Percentiles rank a stretch among this genome's conserved stretches.
phyloP scores from a whole-genome alignment of 1,140 invertebrate species.

The Pristionchus pacificus region DNA sequence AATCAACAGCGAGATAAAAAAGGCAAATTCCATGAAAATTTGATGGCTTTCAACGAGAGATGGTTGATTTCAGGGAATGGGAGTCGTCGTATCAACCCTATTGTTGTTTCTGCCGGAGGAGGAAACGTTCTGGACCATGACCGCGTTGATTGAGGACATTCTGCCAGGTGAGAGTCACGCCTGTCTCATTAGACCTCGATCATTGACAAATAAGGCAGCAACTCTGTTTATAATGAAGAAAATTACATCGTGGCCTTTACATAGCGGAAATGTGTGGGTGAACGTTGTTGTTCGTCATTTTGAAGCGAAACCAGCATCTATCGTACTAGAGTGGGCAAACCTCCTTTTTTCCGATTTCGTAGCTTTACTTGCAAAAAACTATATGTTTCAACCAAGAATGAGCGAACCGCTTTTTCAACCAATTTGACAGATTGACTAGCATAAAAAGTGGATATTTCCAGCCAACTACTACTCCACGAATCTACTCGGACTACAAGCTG shows the following conservation, averaged over 20 bases:
- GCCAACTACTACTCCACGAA: neutral
- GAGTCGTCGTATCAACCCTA: constrained; percentile 71
- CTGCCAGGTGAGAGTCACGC: constrained; percentile 90
- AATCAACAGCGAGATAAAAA: too few relatives aligned
- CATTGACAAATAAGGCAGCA: too few relatives aligned
- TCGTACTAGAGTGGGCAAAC: too few relatives aligned
- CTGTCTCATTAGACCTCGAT: too few relatives aligned
- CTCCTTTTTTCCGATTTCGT: constrained; percentile 69
- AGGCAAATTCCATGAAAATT: constrained; percentile 68
- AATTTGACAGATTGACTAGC: too few relatives aligned
- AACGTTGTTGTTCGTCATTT: too few relatives aligned
- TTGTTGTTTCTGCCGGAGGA: constrained; percentile 94
- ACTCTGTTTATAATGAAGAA: too few relatives aligned
- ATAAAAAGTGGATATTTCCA: too few relatives aligned
- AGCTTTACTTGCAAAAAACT: constrained; percentile 23
- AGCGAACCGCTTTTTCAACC: neutral
- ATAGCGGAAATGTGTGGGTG: too few relatives aligned
- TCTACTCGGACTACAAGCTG: constrained; percentile 65
- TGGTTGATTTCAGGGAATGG: constrained; percentile 14
- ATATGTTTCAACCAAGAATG: neutral
- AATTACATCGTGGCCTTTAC: too few relatives aligned
- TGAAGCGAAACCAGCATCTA: too few relatives aligned
- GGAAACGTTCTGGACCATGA: constrained; percentile 98
- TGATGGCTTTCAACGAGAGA: neutral
- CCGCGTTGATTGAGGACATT: constrained; percentile 92